Conservation (phyloP, 2,113 vertebrate genomes). For the Porphyrio hochstetteri region DNA sequence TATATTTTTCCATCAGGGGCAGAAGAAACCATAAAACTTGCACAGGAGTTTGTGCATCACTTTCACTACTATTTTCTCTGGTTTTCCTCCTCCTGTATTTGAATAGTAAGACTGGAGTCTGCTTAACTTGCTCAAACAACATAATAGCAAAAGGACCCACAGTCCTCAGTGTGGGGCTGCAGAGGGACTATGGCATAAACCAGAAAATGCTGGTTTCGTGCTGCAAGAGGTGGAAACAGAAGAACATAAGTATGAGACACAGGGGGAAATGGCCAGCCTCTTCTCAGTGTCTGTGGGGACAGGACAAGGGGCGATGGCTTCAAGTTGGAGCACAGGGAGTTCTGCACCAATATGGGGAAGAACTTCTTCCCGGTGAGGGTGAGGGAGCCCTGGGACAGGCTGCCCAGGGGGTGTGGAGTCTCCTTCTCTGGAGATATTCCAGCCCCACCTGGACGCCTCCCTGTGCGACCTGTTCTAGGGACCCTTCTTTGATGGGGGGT, state of each 20-base stretch:
- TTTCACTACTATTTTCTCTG: neutral
- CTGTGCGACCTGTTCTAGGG: no score
- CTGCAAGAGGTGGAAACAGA: neutral
- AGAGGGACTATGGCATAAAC: neutral
- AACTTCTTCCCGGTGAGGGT: no score
- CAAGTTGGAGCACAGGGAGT: no score
- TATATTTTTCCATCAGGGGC: neutral
- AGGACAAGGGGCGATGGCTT: no score
- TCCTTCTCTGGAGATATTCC: no score
- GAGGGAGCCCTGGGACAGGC: no score
- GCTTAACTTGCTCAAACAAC: neutral
- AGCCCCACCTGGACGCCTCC: no score
- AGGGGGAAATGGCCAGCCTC: no score
- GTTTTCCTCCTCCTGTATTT: neutral
- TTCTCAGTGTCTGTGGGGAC: no score
- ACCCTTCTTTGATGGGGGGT: no score
- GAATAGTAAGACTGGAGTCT: neutral
- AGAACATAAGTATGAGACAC: neutral
- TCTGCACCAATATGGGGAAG: no score
- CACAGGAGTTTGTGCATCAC: neutral
- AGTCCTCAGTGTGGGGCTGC: neutral
- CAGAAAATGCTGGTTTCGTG: neutral
- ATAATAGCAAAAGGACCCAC: neutral
- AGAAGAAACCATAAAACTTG: neutral
- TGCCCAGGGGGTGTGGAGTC: no score